Base-by-base conservation (phyloP, 1,140 invertebrate species). In the Drosophila pallidifrons region DNA sequence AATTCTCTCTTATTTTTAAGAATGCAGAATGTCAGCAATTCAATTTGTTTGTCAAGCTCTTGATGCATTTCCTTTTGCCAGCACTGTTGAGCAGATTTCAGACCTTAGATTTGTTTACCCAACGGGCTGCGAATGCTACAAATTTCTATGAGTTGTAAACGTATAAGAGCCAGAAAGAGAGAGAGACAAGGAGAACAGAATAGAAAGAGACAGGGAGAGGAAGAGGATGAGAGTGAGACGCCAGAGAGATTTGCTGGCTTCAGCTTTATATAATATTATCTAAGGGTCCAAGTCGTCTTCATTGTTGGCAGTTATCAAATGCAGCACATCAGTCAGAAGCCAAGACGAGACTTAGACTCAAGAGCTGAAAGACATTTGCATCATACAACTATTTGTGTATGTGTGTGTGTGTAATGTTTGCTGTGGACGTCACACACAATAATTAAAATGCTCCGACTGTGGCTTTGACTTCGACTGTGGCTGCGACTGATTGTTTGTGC, bases 301-400 rank as follows among this genome's bases (percentile, higher is more conserved):
- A 76, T 82, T 81, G 81, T 81, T 87, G 77, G 32, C 58, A 89
- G 81, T 89, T 89, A 89, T 89, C 85, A 89, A 89, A 89, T 89
- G 81, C 85, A 89, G 72, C 66, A 71, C 85, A 89, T 89, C 85
- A 73, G 79, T 55, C 80, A 28, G 67, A 73, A 66, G 43, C 41
- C 16, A 43, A 57, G 54, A 35, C 15, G 15, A 25, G 28, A 55
- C 32, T 25, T n/a, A 57, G 68, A 68, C 46, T 5, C 47, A 59
- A 32, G 55, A 63, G 25, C 57, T 35, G 35, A 6, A 47, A 63
- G 35, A 54, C 45, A 30, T 46, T 16, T 63, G 57, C 43, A 30
- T 61, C 52, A 80, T 80, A 75, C 20, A 25, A 13, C 25, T 7
- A 30, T 38, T 13, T 8, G 30, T 38, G 30, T 35, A 30, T 32